Conservation (phyloP, 64 coral and sea anemone species). For the Hydrozoanthus tunicans region DNA sequence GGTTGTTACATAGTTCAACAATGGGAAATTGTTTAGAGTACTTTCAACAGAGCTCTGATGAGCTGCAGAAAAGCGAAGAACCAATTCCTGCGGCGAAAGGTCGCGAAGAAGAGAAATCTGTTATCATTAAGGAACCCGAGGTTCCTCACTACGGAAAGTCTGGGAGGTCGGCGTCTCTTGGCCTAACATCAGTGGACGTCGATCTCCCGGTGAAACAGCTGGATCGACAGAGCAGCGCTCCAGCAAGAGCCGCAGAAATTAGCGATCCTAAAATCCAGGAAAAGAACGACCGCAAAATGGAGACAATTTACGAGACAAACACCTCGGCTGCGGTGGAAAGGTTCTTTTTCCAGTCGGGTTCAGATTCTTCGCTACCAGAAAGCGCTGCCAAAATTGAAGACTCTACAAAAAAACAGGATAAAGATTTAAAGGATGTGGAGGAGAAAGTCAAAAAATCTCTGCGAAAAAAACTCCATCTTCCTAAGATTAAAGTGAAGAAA, state of each 20-base stretch:
- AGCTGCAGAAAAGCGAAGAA: neutral
- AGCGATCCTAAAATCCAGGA: neutral
- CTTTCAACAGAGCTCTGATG: constrained; percentile 17
- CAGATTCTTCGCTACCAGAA: neutral
- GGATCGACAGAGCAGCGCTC: neutral
- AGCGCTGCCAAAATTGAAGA: neutral
- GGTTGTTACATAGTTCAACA: neutral
- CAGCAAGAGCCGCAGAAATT: too few species aligned
- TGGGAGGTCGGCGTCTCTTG: neutral
- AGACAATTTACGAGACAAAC: neutral
- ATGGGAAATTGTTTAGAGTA: constrained; percentile 44
- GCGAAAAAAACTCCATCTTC: constrained; percentile 13
- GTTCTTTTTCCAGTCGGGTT: constrained; percentile 34
- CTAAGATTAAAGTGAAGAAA: constrained; percentile 27
- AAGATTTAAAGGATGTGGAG: neutral
- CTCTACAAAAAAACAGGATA: neutral
- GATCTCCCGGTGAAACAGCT: constrained; percentile 24
- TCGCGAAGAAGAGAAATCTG: neutral
- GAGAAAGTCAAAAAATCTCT: neutral
- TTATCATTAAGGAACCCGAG: neutral
- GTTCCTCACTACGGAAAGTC: neutral
- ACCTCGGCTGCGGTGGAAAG: neutral
- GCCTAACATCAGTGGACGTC: constrained; percentile 2
- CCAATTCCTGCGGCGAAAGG: neutral
- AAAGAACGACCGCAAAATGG: neutral